Conservation (phyloP, 2,113 vertebrate species). For the Cairina moschata region DNA sequence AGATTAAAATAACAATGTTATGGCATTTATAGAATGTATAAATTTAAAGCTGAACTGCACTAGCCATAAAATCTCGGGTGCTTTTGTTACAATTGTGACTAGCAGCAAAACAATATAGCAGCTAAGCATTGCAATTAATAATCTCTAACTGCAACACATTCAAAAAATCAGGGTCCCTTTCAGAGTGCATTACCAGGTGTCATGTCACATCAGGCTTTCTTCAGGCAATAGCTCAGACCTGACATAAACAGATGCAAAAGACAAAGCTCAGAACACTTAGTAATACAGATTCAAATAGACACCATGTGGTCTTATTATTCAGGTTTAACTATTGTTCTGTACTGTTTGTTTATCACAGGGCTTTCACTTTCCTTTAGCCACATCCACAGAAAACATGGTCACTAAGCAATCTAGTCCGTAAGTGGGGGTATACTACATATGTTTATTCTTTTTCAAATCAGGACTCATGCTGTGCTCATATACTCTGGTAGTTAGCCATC, state of each 20-base stretch:
- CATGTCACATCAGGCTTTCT: conserved; percentile 59
- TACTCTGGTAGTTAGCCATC: background rate
- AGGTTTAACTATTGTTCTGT: background rate
- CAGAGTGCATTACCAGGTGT: conserved; percentile 53
- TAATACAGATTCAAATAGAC: background rate
- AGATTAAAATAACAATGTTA: conserved; percentile 74
- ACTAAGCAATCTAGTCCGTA: background rate
- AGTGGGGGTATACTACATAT: background rate
- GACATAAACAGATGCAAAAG: conserved; percentile 68
- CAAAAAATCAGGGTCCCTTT: conserved; percentile 32
- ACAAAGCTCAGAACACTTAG: background rate
- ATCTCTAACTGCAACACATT: conserved; percentile 31
- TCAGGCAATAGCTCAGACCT: conserved; percentile 50
- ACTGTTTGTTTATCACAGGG: background rate
- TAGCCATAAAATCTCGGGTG: conserved; percentile 28
- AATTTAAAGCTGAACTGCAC: conserved; percentile 66
- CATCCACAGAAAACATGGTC: background rate
- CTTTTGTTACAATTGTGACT: conserved; percentile 54
- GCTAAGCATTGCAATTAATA: conserved; percentile 59
- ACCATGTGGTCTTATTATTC: background rate
- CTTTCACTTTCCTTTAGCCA: background rate
- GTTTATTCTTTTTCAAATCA: background rate
- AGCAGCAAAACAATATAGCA: conserved; percentile 61
- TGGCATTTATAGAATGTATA: conserved; percentile 72
- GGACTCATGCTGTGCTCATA: background rate